Base-by-base conservation (phyloP, 2,888 invertebrate genomes). In the Apeira syringaria region DNA sequence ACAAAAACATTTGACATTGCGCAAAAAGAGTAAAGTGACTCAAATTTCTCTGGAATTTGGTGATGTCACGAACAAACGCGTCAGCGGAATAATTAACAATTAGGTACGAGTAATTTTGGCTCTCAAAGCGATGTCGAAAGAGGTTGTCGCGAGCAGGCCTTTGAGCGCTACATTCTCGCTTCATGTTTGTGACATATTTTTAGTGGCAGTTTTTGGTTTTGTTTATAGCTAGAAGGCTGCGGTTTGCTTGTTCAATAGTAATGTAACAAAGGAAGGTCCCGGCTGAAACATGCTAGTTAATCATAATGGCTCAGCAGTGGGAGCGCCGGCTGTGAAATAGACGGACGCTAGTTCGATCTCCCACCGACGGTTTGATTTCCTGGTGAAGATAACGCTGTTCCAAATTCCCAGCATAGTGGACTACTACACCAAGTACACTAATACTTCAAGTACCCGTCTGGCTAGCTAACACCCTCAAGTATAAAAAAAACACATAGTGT, bases 11-110 rank as follows among this genome's bases (percentile, higher is more conserved):
- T 39, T 39, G 12, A 31, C 5, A 20, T 15, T 3, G 15, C 15
- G 5, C 20, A 2, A 20, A 20, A 20, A 20, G 20, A 20, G 7
- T 5, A 20, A 26, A 32, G 38, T 31, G 38, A 48, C 48, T 44
- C 31, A 24, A 40, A 47, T 47, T 37, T 29, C n/a, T 25, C 24
- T 6, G 32, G 25, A 32, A 38, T 33, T 30, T 27, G 29, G 29
- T 44, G 31, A 40, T 39, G 42, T 50, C 51, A 22, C 33, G 50
- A 50, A 48, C 51, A 52, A 47, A 46, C 50, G 53, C 24, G 24
- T 24, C 9, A 9, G 24, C 50, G 50, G 53, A 52, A 67, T 70
- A 69, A 72, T 70, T 68, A 70, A 64, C 72, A 68, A 69, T 72
- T 68, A 64, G 61, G 65, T 20, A 20, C 7, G 20, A 20, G 20